Percentiles rank a stretch among this genome's conserved stretches.
Conservation (phyloP, 2,797 vertebrate genomes). For the Vultur gryphus region DNA sequence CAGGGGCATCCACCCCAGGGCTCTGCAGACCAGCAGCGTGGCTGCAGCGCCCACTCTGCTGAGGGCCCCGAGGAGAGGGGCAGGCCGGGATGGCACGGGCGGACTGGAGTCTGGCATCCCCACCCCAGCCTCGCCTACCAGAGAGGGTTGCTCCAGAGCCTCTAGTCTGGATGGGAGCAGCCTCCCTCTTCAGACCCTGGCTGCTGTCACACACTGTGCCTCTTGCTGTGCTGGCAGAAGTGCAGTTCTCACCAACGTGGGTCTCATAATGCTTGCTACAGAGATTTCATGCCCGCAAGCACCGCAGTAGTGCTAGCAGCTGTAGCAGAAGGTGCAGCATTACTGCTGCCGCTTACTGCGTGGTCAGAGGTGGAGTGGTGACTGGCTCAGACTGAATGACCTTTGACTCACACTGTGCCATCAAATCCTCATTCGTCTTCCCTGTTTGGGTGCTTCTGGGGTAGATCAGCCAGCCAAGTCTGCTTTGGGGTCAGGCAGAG, state of each 20-base stretch:
- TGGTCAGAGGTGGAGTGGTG: neutral
- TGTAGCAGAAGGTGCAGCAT: neutral
- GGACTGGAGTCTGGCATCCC: neutral
- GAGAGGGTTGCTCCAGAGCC: neutral
- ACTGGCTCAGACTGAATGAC: neutral
- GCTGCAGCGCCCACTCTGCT: neutral
- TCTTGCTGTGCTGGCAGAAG: neutral
- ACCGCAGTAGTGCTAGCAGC: fast-evolving
- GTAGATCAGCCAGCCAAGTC: neutral
- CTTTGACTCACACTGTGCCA: neutral
- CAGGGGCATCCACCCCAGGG: neutral
- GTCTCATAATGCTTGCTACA: neutral
- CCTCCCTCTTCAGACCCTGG: neutral
- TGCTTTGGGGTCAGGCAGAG: neutral
- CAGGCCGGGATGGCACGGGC: fast-evolving
- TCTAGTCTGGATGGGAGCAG: neutral
- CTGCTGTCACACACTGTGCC: neutral
- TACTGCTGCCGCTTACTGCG: neutral
- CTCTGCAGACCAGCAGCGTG: neutral
- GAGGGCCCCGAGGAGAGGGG: fast-evolving
- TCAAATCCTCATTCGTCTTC: neutral
- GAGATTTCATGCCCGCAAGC: neutral
- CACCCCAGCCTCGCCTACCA: neutral
- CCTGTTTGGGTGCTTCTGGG: neutral
- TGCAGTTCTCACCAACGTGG: fast-evolving